These are phyloP conservation scores for Lacerta viridis DNA, from an alignment of 2,797 vertebrate species.

Conservation along the genomic window DNA sequence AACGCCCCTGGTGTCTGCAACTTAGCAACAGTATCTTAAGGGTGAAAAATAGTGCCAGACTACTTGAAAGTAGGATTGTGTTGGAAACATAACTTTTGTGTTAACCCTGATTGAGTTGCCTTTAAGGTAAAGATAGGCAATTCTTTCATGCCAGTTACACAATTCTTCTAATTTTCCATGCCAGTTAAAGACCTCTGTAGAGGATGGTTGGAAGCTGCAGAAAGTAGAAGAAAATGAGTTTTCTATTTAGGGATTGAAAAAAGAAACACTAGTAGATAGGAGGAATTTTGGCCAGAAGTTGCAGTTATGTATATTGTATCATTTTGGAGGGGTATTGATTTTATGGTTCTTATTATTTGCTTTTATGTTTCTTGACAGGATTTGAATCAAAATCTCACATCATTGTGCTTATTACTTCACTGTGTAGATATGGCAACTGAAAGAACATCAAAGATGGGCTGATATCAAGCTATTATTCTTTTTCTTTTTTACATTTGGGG, in stretches of 20 bases:
- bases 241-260: background rate
- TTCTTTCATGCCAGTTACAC: background rate
- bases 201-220: background rate
- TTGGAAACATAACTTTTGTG: background rate
- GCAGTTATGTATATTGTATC: background rate
- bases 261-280: background rate
- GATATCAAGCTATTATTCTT: background rate
- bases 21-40: background rate
- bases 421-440: background rate
- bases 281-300: background rate
- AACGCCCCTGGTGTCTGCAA: too few relatives aligned
- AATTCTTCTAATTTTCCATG: background rate
- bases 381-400: slow-evolving; percentile 10
- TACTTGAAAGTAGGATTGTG: background rate
- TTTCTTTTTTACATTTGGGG: background rate
- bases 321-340: background rate
- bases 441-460: background rate
- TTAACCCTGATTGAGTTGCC: background rate
- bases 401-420: background rate
- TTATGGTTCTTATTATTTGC: background rate
- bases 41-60: background rate
- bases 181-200: background rate
- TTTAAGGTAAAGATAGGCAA: background rate
- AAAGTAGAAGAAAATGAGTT: background rate
- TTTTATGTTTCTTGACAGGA: slow-evolving; percentile 7